Conservation (phyloP, 2,888 invertebrate species). For the Pseudococcus viburni region DNA sequence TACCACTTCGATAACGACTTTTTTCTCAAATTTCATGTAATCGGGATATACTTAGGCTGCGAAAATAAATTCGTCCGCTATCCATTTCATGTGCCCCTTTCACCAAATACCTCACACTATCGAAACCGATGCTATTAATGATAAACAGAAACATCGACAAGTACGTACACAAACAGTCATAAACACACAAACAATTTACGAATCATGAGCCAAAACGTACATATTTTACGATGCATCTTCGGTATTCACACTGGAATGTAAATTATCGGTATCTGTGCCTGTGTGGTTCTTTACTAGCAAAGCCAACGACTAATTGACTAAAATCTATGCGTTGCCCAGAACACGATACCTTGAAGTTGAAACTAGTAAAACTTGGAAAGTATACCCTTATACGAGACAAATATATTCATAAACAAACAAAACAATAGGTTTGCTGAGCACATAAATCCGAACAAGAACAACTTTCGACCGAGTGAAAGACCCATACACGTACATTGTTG, state of each 20-base stretch:
- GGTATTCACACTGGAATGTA: background rate
- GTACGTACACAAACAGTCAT: background rate
- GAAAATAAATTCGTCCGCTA: background rate
- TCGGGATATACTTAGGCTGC: background rate
- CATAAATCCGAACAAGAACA: background rate
- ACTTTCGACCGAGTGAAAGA: background rate
- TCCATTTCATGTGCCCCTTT: background rate
- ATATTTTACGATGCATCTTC: background rate
- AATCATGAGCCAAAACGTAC: background rate
- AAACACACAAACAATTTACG: conserved; percentile 5
- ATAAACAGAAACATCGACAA: background rate
- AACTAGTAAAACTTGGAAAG: background rate
- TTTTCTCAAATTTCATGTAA: background rate
- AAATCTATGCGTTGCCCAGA: background rate
- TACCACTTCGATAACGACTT: background rate
- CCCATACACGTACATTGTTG: background rate
- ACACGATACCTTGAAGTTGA: background rate
- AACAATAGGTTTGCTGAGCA: background rate
- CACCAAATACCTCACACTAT: background rate
- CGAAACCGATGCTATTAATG: background rate
- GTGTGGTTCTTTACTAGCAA: background rate
- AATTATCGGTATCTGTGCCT: background rate
- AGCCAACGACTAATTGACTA: background rate
- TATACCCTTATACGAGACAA: background rate
- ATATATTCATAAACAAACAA: background rate